Conservation (phyloP, 2,888 invertebrate genomes). For the Lysandra bellargus region DNA sequence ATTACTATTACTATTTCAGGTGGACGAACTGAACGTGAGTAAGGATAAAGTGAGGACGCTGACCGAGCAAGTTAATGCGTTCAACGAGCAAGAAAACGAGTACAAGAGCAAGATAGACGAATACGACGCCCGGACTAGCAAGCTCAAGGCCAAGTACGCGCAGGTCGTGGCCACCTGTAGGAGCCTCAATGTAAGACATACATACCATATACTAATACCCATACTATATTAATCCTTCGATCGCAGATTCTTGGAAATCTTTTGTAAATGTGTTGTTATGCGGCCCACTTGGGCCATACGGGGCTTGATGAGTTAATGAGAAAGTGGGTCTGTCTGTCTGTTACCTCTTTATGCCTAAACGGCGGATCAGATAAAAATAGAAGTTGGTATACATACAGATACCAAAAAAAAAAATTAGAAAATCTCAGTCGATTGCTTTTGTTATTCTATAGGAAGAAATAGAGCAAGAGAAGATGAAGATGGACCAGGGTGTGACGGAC, state of each 20-base stretch:
- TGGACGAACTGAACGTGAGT: slow-evolving; percentile 60
- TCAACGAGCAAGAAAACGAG: slow-evolving; percentile 51
- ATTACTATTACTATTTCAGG: slow-evolving; percentile 43
- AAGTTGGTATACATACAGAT: too few species aligned
- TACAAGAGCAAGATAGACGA: slow-evolving; percentile 54
- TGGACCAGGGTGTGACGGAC: slow-evolving; percentile 60
- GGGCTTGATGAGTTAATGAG: too few species aligned
- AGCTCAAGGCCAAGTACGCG: slow-evolving; percentile 48
- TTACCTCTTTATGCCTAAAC: too few species aligned
- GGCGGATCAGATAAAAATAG: too few species aligned
- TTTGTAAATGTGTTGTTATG: too few species aligned
- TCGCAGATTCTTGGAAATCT: too few species aligned
- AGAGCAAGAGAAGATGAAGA: slow-evolving; percentile 65
- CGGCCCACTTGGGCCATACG: too few species aligned
- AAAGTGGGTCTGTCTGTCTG: too few species aligned
- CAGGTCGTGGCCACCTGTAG: slow-evolving; percentile 47
- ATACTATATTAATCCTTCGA: too few species aligned
- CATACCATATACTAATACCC: not conserved
- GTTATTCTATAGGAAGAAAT: slow-evolving; percentile 64
- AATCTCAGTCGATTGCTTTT: too few species aligned
- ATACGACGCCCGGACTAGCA: slow-evolving; percentile 59
- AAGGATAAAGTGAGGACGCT: slow-evolving; percentile 54
- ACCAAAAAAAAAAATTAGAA: too few species aligned
- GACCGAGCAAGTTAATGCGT: slow-evolving; percentile 53
- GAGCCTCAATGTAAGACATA: slow-evolving; percentile 51